Evolutionary conservation across 2,888 invertebrate genomes (phyloP).

Genomic region (Lampropteryx suffumata): DNA sequence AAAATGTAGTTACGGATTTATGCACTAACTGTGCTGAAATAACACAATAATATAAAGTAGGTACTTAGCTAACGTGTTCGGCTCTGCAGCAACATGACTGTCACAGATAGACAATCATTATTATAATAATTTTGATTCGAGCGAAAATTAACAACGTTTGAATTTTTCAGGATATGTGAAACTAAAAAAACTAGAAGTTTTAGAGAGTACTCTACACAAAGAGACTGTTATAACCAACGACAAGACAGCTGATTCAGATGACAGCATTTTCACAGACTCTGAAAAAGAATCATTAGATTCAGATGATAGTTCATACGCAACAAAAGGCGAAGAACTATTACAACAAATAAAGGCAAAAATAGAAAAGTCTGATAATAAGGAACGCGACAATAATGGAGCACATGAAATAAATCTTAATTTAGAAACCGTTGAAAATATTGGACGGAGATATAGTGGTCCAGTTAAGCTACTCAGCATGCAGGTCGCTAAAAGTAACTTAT

Average conservation of each 20-base stretch:
- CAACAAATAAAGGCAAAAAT: constrained; percentile 54
- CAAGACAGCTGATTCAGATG: constrained; percentile 51
- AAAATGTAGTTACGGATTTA: too few relatives aligned
- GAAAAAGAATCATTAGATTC: constrained; percentile 72
- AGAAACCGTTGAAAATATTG: constrained; percentile 35
- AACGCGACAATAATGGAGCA: constrained; percentile 14
- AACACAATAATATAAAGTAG: too few relatives aligned
- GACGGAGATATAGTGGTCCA: constrained; percentile 61
- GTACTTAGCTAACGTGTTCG: too few relatives aligned
- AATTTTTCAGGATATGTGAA: constrained; percentile 81
- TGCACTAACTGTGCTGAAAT: too few relatives aligned
- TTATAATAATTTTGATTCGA: neutral
- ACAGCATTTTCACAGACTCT: constrained; percentile 72
- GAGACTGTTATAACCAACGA: constrained; percentile 45
- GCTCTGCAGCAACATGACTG: too few relatives aligned
- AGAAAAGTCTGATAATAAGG: constrained; percentile 31
- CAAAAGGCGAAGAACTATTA: constrained; percentile 53
- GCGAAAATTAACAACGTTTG: neutral
- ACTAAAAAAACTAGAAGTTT: constrained; percentile 77
- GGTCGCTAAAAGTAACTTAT: constrained; percentile 52
- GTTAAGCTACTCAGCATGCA: constrained; percentile 53
- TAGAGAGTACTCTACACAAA: constrained; percentile 67
- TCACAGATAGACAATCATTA: too few relatives aligned
- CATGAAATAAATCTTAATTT: constrained; percentile 38
- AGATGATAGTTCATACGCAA: constrained; percentile 55